These are phyloP conservation scores for Idaea biselata DNA, from an alignment of 2,888 invertebrate species.

Conservation along the genomic window DNA sequence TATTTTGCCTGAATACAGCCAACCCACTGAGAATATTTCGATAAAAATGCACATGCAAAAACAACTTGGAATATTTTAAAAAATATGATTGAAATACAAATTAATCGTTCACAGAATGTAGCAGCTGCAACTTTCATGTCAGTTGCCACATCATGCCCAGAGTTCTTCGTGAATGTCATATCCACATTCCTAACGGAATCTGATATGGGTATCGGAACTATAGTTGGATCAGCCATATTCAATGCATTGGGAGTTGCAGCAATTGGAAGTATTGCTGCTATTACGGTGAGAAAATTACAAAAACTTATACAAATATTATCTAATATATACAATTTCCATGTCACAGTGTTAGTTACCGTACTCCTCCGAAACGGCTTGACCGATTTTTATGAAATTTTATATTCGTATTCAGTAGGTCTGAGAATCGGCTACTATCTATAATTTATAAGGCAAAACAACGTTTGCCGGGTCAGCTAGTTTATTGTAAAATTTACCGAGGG, in stretches of 20 bases:
- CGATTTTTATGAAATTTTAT: no score
- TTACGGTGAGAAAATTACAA: slow-evolving; percentile 72
- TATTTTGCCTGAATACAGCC: no score
- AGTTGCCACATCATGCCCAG: slow-evolving; percentile 96
- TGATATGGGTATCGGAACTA: slow-evolving; percentile 92
- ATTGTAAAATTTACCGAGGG: no score
- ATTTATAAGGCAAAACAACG: no score
- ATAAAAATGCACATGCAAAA: no score
- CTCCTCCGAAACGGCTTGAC: no score
- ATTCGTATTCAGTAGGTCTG: no score
- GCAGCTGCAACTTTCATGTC: slow-evolving; percentile 99
- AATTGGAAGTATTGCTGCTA: slow-evolving; percentile 87
- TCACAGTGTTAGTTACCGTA: no score
- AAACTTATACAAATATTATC: slow-evolving; percentile 3
- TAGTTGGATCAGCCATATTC: slow-evolving; percentile 93
- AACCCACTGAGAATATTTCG: no score
- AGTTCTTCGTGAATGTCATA: slow-evolving; percentile 95
- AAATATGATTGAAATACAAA: background rate
- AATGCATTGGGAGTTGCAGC: slow-evolving; percentile 93
- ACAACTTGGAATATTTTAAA: background rate
- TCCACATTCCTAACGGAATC: slow-evolving; percentile 91
- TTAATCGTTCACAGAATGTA: slow-evolving; percentile 83
- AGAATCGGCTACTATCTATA: no score
- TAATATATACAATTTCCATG: no score
- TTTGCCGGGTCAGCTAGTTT: no score